Conservation (phyloP, 92 coral and sea anemone genomes). For the Porites rus region DNA sequence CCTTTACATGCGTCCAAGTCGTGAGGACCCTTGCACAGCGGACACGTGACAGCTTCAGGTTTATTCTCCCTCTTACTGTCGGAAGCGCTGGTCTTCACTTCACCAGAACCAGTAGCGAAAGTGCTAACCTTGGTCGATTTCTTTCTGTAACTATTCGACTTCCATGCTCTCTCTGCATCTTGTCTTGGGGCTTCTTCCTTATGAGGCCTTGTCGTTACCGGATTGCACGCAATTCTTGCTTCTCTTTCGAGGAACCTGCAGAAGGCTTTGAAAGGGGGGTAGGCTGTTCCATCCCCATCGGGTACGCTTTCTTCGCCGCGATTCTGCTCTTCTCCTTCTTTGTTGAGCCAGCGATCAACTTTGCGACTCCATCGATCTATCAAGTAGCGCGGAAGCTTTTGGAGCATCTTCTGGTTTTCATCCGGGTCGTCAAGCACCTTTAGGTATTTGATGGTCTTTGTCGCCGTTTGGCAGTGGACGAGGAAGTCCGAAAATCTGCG, state of each 20-base stretch:
- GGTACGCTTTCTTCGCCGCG: neutral
- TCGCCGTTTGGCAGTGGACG: constrained; percentile 45
- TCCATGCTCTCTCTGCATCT: constrained; percentile 4
- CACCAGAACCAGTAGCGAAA: constrained; percentile 30
- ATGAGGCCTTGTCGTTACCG: constrained; percentile 29
- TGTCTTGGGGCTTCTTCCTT: constrained; percentile 16
- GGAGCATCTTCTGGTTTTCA: neutral
- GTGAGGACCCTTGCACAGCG: constrained; percentile 46
- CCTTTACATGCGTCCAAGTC: constrained; percentile 48
- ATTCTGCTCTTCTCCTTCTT: too few relatives aligned
- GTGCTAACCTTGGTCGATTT: neutral
- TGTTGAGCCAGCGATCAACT: too few relatives aligned
- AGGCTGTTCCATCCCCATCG: neutral
- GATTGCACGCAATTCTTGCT: constrained; percentile 71
- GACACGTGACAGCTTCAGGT: constrained; percentile 8
- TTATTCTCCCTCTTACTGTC: constrained; percentile 21
- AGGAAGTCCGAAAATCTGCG: constrained; percentile 70
- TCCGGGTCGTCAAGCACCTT: constrained; percentile 15
- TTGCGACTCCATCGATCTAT: too few relatives aligned
- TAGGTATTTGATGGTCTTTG: constrained; percentile 42
- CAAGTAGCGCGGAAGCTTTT: too few relatives aligned
- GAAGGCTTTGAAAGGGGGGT: constrained; percentile 56
- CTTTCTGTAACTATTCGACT: neutral
- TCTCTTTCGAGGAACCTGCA: constrained; percentile 58
- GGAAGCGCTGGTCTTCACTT: constrained; percentile 3